These are phyloP conservation scores for Eupeodes luniger DNA, from an alignment of 2,888 invertebrate genomes.

Conservation along the genomic window DNA sequence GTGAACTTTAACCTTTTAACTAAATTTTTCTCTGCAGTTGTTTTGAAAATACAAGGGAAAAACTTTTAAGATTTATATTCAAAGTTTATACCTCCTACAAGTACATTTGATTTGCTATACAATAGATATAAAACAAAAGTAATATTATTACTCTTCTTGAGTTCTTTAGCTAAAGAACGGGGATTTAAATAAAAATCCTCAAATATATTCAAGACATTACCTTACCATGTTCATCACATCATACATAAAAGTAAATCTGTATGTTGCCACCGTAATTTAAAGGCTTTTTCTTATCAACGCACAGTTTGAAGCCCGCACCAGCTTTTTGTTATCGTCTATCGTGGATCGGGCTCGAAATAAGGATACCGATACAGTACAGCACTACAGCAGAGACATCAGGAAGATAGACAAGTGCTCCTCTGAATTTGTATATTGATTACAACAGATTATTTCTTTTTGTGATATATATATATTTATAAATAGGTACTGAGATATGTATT, in stretches of 20 bases:
- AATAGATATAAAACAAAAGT: neutral
- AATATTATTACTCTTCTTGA: neutral
- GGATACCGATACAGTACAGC: neutral
- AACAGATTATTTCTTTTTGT: neutral
- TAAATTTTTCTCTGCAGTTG: too few relatives aligned
- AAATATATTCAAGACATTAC: neutral
- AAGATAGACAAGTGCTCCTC: constrained; percentile 11
- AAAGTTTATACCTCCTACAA: too few relatives aligned
- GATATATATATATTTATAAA: neutral
- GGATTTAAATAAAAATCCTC: neutral
- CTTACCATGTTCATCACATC: constrained; percentile 12
- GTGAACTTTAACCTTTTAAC: too few relatives aligned
- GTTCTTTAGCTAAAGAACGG: too few relatives aligned
- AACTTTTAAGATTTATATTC: too few relatives aligned
- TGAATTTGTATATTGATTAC: constrained; percentile 12
- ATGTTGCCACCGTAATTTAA: neutral
- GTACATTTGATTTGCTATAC: neutral
- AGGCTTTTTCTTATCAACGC: constrained; percentile 7
- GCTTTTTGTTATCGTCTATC: constrained; percentile 6
- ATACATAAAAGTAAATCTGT: constrained; percentile 18
- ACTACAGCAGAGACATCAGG: neutral
- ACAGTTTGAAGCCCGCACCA: neutral
- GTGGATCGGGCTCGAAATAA: neutral
- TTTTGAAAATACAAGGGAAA: too few relatives aligned
- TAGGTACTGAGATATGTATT: too few relatives aligned